Conservation (phyloP, 2,888 invertebrate genomes). For the Megaustenia siamemsis region DNA sequence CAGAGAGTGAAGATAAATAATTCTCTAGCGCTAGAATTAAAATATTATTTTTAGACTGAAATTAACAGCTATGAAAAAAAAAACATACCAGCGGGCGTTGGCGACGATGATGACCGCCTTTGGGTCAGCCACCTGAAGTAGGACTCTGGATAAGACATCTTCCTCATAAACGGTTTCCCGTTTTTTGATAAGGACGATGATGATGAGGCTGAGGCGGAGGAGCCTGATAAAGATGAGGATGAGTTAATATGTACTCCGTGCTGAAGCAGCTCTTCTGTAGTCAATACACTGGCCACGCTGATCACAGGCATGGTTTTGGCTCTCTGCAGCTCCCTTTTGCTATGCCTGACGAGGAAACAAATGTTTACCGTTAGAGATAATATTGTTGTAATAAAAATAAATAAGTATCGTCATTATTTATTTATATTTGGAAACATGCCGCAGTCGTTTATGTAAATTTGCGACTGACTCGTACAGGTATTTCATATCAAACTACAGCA, state of each 20-base stretch:
- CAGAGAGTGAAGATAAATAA: too few species aligned
- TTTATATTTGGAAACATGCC: too few species aligned
- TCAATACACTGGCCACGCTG: slow-evolving; percentile 41
- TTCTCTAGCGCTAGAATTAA: too few species aligned
- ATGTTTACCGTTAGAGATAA: neutral
- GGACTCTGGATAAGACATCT: slow-evolving; percentile 39
- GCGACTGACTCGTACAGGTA: too few species aligned
- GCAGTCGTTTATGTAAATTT: too few species aligned
- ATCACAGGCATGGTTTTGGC: slow-evolving; percentile 55
- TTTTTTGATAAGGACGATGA: slow-evolving; percentile 26
- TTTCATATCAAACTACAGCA: too few species aligned
- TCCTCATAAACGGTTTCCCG: slow-evolving; percentile 13
- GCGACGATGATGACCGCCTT: neutral
- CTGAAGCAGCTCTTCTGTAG: slow-evolving; percentile 21
- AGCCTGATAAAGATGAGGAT: neutral
- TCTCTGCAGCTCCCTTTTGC: slow-evolving; percentile 55
- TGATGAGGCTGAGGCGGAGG: neutral
- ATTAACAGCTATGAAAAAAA: neutral
- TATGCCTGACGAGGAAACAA: slow-evolving; percentile 15
- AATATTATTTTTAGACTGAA: too few species aligned
- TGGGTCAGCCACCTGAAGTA: slow-evolving; percentile 20
- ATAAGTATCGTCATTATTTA: too few species aligned
- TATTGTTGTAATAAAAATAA: neutral
- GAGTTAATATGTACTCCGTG: slow-evolving; percentile 23
- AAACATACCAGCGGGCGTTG: slow-evolving; percentile 6